Evolutionary conservation across 2,888 invertebrate species (phyloP), one percentile per base, ranked within the genome.

Genomic region (Lepidocyrtoides sp.): DNA sequence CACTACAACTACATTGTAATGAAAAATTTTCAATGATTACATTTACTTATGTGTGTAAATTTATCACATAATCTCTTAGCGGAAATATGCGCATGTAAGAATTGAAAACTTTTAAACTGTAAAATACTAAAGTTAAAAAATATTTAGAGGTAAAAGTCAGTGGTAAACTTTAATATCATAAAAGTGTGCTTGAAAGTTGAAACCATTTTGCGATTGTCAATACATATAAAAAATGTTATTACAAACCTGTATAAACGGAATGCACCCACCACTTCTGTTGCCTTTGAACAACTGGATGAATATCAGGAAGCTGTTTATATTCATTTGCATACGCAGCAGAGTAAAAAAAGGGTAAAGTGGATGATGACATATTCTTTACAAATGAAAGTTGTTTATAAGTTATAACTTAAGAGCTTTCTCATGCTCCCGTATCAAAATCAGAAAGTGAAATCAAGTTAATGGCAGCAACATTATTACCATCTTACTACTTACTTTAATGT

Each of bases 361-460:
- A 7, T 36, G 36, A 79, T 79, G 77, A 79, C 77, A 54, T 63
- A 63, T 48, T 86, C 60, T 77, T 48, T 44, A 36, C 26, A 86
- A 86, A 75, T 41, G 75, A 85, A 72, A 54, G 36, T 75, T 85
- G 75, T 79, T 79, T 79, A 54, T 54, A 79, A 79, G 54, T 63
- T 23, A 51, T 23, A 63, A 26, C 79, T 41, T 88, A 44, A 88
- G 72, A 88, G 88, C 88, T 88, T 88, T 88, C 88, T 66, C 88
- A 88, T 89, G 82, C 89, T 89, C 72, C 23, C 20, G 57, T 89
- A 88, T 88, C 51, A 88, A 26, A 79, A 81, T 88, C 51, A 81
- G 69, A 69, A 66, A 63, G 48, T 44, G 57, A 81, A 82, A 81
- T 82, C 81, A 88, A 88, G 60, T 88, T 88, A 81, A 88, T 88